Base-by-base conservation (phyloP, 2,888 invertebrate species). In the Hypomecis atomaria region DNA sequence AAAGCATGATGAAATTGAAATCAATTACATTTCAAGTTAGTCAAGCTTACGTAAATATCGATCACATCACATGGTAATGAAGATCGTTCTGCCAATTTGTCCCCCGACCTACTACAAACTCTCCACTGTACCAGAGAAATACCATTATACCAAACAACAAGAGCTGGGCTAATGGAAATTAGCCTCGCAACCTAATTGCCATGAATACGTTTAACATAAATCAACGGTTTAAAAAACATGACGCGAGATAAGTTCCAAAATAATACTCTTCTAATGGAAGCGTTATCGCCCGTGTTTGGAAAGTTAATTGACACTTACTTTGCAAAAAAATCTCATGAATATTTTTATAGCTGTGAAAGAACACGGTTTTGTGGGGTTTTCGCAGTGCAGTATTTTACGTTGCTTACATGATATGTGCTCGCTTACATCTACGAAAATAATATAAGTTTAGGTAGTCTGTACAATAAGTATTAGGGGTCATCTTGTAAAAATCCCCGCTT, bases 191-290 rank as follows among this genome's bases (percentile, higher is more conserved):
- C 72, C 80, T 85, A 85, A 85, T 85, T 85, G 81, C 82, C 75
- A 80, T 83, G 84, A 84, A 85, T 85, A 85, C 77, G 78, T 72
- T 85, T 85, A 79, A 75, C 83, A 84, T 84, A 83, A 84, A 84
- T 83, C 80, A 78, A 74, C 77, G 79, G 77, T 82, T 80, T 82
- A 77, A 83, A 84, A 84, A 84, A 81, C 82, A 81, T 83, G 82
- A 81, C 79, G 74, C 66, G 71, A 72, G 76, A 67, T 71, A 73
- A 77, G 71, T 68, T 58, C 59, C 45, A 13, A 64, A 73, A 70
- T 69, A 71, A 67, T 67, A 68, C 56, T 62, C 68, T 64, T 59
- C 59, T 62, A 62, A 67, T 65, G 65, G 63, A 57, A 57, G 40
- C 65, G 59, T 67, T 69, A 65, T 68, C 66, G 62, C 47, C 48